Percentiles rank a stretch among this genome's conserved stretches.
Evolutionary conservation across 2,113 vertebrate species (phyloP).

Genomic region (Thinocorus orbignyianus): DNA sequence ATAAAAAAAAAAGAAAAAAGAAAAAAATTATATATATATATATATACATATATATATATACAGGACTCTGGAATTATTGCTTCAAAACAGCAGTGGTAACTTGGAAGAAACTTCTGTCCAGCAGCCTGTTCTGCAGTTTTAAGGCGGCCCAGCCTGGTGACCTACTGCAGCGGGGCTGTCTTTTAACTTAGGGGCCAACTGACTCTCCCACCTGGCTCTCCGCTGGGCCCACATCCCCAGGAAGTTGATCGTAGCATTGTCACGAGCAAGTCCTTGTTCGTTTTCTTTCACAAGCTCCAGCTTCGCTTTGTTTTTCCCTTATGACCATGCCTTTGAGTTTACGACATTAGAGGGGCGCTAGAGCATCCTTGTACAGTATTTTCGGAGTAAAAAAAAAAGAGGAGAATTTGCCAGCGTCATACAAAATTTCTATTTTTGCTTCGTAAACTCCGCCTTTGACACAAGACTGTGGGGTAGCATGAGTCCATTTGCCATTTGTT

Average conservation of each 20-base stretch:
- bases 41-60: not conserved
- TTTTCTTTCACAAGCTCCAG: not conserved
- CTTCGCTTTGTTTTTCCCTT: conserved; percentile 38
- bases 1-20: conserved; percentile 75
- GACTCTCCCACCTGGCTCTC: not conserved
- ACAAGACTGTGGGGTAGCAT: conserved; percentile 24
- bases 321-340: conserved; percentile 51
- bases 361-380: conserved; percentile 37
- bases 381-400: not conserved
- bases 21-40: too few species aligned
- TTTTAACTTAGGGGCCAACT: not conserved
- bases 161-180: not conserved
- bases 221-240: not conserved
- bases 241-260: conserved; percentile 43
- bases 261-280: not conserved
- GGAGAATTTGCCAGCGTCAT: conserved; percentile 25
- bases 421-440: conserved; percentile 35
- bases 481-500: not conserved
- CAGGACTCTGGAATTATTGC: conserved; percentile 75
- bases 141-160: not conserved
- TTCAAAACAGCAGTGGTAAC: conserved; percentile 44
- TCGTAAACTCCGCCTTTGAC: not conserved
- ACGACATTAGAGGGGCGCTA: conserved; percentile 36
- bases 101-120: conserved; percentile 2
- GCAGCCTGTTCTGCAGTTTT: not conserved